These are phyloP conservation scores for Ormia ochracea DNA, from an alignment of 2,888 invertebrate species.

Conservation along the genomic window DNA sequence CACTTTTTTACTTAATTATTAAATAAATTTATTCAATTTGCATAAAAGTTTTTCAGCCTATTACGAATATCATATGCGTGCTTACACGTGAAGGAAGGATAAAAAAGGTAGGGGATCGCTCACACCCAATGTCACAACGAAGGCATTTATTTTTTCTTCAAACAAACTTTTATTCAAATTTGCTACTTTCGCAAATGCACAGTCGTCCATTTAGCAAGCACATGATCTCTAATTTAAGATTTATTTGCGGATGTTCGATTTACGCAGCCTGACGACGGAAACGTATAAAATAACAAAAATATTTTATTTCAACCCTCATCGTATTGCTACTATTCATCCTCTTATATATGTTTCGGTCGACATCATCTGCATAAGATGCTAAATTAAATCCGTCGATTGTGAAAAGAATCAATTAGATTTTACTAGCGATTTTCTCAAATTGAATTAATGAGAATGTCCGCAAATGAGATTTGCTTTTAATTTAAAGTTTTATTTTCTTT, in stretches of 20 bases:
- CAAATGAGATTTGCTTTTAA: no score
- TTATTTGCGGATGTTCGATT: slow-evolving; percentile 23
- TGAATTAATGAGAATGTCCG: no score
- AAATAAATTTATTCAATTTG: slow-evolving; percentile 50
- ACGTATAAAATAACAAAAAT: slow-evolving; percentile 35
- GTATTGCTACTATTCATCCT: no score
- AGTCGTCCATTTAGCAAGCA: background rate
- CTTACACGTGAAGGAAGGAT: background rate
- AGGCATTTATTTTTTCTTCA: slow-evolving; percentile 23
- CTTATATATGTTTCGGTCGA: no score
- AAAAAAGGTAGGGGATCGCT: background rate
- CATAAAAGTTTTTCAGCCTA: slow-evolving; percentile 46
- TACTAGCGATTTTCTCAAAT: no score
- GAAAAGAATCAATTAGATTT: no score
- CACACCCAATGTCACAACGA: slow-evolving; percentile 30
- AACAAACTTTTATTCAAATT: slow-evolving; percentile 56
- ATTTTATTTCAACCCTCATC: background rate
- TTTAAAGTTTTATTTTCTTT: no score
- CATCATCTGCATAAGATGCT: no score
- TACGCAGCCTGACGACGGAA: slow-evolving; percentile 55
- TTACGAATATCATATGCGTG: slow-evolving; percentile 23
- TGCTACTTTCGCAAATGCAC: background rate
- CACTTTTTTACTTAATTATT: slow-evolving; percentile 10
- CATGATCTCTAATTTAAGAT: background rate
- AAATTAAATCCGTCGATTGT: no score